Conservation (phyloP, 1,140 invertebrate genomes). For the Holotrichia oblita region DNA sequence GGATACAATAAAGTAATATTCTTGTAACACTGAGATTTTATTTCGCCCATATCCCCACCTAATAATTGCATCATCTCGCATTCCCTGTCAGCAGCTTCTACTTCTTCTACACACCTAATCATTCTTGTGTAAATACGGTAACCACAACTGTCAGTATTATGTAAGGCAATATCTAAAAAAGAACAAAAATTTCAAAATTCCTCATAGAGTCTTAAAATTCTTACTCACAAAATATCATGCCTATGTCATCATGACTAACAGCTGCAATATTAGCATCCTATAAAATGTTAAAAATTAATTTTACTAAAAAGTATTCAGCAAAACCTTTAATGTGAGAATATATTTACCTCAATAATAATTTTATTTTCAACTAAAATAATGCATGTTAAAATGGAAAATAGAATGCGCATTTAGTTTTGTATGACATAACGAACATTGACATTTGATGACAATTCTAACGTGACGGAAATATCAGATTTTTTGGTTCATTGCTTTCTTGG, state of each 20-base stretch:
- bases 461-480: not conserved
- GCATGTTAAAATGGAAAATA: slow-evolving; percentile 37
- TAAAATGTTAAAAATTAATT: slow-evolving; percentile 15
- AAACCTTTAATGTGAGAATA: not conserved
- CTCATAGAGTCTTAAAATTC: not conserved
- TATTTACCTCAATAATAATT: slow-evolving; percentile 42
- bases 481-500: slow-evolving; percentile 1
- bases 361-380: slow-evolving; percentile 35
- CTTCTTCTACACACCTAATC: slow-evolving; percentile 46
- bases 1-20: slow-evolving; percentile 49
- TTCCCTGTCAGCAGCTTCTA: slow-evolving; percentile 44
- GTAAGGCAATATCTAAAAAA: slow-evolving; percentile 46
- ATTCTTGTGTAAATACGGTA: slow-evolving; percentile 47
- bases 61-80: slow-evolving; percentile 46
- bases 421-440: slow-evolving; percentile 39
- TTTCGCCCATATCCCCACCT: slow-evolving; percentile 48
- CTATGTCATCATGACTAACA: slow-evolving; percentile 46
- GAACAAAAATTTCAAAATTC: not conserved
- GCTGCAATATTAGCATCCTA: slow-evolving; percentile 48
- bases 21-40: slow-evolving; percentile 45
- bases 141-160: slow-evolving; percentile 43
- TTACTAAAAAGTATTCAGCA: too few relatives aligned
- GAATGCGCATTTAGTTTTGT: slow-evolving; percentile 41
- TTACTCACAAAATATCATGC: slow-evolving; percentile 49
- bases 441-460: slow-evolving; percentile 40